A percentile compares a stretch with the other conserved stretches of the same genome.
Conservation (phyloP, 2,113 vertebrate species). For the Chionis minor region DNA sequence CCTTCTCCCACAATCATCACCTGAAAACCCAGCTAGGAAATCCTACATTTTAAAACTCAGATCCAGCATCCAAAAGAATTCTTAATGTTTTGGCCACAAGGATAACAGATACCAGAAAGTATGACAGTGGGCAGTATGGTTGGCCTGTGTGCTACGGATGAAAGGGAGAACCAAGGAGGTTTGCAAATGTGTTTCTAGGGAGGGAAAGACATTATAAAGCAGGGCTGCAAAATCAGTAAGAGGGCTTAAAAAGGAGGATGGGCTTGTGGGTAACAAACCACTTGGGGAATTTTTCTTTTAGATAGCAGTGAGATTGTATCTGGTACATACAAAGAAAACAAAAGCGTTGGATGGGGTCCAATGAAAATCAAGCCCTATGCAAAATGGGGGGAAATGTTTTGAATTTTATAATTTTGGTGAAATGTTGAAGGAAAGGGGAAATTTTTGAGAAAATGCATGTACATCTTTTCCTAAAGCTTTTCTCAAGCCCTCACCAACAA, state of each 20-base stretch:
- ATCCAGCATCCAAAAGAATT: not conserved
- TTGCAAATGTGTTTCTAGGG: not conserved
- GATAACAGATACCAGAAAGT: not conserved
- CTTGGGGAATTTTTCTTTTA: conserved; percentile 13
- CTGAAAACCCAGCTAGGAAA: not conserved
- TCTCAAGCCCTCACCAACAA: not conserved
- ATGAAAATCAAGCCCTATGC: not conserved
- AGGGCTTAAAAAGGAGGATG: not conserved
- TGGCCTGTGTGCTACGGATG: not conserved
- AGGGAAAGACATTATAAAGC: not conserved
- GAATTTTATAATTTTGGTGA: conserved; percentile 21
- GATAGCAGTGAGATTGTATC: not conserved
- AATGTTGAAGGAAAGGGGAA: not conserved
- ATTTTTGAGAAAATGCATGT: not conserved
- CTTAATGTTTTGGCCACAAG: not conserved
- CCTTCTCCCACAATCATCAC: not conserved
- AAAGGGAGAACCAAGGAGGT: not conserved
- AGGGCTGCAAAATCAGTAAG: not conserved
- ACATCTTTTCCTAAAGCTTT: conserved; percentile 12
- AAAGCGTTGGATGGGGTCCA: not conserved
- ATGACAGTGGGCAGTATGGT: not conserved
- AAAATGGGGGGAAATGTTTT: not conserved
- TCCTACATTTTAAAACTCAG: not conserved
- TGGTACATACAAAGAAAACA: conserved; percentile 2
- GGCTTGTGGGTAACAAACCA: not conserved